phyloP scores from a whole-genome alignment of 2,797 vertebrate species.

The Tinamus major region DNA sequence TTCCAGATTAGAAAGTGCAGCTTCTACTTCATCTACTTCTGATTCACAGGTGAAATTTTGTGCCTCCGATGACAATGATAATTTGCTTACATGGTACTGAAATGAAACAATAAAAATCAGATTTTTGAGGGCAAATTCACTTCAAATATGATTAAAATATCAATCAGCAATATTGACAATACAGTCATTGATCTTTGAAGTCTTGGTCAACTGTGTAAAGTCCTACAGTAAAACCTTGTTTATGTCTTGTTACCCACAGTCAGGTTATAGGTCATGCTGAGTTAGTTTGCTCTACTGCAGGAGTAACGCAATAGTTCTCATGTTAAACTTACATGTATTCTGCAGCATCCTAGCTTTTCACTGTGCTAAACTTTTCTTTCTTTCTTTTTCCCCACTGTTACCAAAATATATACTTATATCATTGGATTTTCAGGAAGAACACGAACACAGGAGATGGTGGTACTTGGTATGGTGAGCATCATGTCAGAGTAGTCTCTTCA shows the following conservation, averaged over 20 bases:
- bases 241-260: background rate
- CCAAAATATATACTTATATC: background rate
- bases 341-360: background rate
- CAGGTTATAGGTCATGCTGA: background rate
- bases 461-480: background rate
- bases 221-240: background rate
- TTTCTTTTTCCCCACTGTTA: background rate
- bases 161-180: background rate
- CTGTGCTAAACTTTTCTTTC: background rate
- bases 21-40: slow-evolving; percentile 95
- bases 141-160: background rate
- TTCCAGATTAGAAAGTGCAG: slow-evolving; percentile 94
- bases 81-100: slow-evolving; percentile 96
- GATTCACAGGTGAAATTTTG: slow-evolving; percentile 84
- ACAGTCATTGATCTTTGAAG: background rate
- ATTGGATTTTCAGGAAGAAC: background rate
- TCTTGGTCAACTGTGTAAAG: background rate
- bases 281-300: too few species aligned
- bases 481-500: background rate
- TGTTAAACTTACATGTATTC: background rate
- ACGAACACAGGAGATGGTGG: background rate
- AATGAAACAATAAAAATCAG: slow-evolving; percentile 27
- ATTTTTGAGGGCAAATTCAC: background rate
- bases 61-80: slow-evolving; percentile 86
- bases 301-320: background rate